Evolutionary conservation across 2,888 invertebrate genomes (phyloP).

Genomic region (Coleophora deauratella): DNA sequence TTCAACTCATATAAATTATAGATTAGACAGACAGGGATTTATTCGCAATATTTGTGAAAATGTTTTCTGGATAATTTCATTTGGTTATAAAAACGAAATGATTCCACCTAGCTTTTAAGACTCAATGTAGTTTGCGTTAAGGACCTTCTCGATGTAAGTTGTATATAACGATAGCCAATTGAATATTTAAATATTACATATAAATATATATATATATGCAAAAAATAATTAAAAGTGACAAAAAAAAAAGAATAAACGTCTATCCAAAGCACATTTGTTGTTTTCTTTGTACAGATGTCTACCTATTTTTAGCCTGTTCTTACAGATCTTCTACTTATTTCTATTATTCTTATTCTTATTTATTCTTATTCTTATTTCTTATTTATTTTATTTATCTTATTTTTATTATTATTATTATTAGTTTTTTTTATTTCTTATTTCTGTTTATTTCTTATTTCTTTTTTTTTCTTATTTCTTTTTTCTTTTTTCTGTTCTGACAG

Average conservation of each 20-base stretch:
- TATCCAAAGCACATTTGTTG: slow-evolving; percentile 35
- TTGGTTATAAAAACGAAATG: slow-evolving; percentile 30
- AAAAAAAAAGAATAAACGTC: slow-evolving; percentile 56
- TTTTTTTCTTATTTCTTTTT: too few relatives aligned
- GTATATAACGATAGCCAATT: slow-evolving; percentile 62
- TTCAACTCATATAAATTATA: too few relatives aligned
- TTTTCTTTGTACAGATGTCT: slow-evolving; percentile 11
- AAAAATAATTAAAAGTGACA: slow-evolving; percentile 36
- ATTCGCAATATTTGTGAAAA: neutral
- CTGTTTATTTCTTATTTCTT: too few relatives aligned
- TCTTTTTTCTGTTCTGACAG: too few relatives aligned
- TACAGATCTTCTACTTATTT: too few relatives aligned
- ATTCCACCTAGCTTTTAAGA: slow-evolving; percentile 68
- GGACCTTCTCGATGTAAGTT: slow-evolving; percentile 56
- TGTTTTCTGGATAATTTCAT: neutral
- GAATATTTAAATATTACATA: slow-evolving; percentile 45
- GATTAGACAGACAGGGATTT: slow-evolving; percentile 1
- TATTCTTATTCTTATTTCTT: too few relatives aligned
- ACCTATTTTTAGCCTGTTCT: too few relatives aligned
- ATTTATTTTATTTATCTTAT: too few relatives aligned
- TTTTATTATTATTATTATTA: too few relatives aligned
- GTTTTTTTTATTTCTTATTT: too few relatives aligned
- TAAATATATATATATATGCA: slow-evolving; percentile 55
- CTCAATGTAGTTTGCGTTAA: slow-evolving; percentile 58
- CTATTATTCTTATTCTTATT: too few relatives aligned